These are phyloP conservation scores for Pantherophis guttatus DNA, from an alignment of 2,113 vertebrate species.

Conservation along the genomic window DNA sequence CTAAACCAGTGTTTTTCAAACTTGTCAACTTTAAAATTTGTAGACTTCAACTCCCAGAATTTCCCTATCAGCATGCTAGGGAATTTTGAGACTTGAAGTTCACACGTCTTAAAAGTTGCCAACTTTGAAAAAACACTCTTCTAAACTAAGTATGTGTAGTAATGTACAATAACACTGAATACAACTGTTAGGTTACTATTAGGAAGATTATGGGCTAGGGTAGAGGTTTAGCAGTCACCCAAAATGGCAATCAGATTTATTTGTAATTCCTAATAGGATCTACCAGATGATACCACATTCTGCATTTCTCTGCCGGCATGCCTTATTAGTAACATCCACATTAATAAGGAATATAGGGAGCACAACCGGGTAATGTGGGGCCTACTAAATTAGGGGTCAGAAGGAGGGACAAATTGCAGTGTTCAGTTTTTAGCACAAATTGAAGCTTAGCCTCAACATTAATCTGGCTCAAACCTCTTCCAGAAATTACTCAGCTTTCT, in stretches of 20 bases:
- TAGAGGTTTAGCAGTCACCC: background rate
- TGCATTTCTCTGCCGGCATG: background rate
- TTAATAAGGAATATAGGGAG: background rate
- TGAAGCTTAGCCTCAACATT: background rate
- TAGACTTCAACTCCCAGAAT: background rate
- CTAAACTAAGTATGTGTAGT: background rate
- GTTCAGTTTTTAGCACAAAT: background rate
- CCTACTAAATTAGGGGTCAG: background rate
- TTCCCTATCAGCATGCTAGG: background rate
- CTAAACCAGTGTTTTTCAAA: background rate
- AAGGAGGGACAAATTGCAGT: background rate
- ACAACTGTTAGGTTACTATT: background rate
- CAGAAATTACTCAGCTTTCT: background rate
- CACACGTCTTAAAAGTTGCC: background rate
- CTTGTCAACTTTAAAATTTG: background rate
- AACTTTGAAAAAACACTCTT: background rate
- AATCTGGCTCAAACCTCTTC: background rate
- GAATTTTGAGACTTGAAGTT: background rate
- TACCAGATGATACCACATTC: background rate
- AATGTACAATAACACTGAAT: background rate
- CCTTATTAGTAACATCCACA: background rate
- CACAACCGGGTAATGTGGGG: background rate
- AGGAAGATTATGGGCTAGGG: background rate
- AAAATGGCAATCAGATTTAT: background rate
- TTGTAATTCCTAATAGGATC: background rate